phyloP scores from a whole-genome alignment of 2,113 vertebrate genomes.

The Ailurus styani region DNA sequence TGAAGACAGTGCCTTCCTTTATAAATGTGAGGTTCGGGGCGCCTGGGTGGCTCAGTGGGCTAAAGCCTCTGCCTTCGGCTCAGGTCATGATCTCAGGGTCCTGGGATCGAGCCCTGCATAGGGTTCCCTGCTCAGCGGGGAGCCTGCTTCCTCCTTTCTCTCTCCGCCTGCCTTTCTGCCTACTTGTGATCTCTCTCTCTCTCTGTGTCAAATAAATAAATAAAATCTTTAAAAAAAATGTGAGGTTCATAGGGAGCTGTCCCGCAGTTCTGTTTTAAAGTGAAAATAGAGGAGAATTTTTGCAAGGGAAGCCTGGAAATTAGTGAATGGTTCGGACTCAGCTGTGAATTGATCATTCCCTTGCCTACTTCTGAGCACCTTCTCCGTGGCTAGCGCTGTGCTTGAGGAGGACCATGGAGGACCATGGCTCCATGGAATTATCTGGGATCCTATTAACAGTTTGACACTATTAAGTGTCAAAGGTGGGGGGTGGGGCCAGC shows the following conservation, averaged over 20 bases:
- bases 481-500: background rate
- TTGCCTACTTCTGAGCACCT: background rate
- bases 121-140: too few species aligned
- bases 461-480: accelerated
- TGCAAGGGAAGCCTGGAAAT: background rate
- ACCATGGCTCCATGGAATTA: accelerated
- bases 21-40: background rate
- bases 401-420: accelerated
- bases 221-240: too few species aligned
- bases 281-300: background rate
- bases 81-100: too few species aligned
- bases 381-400: background rate
- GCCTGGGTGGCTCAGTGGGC: too few species aligned
- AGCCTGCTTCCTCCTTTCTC: too few species aligned
- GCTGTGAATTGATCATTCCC: accelerated
- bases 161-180: too few species aligned
- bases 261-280: background rate
- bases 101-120: too few species aligned
- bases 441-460: background rate
- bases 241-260: background rate
- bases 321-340: background rate
- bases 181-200: too few species aligned
- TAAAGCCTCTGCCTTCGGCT: too few species aligned
- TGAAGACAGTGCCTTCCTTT: background rate
- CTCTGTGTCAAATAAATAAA: too few species aligned